phyloP scores from a whole-genome alignment of 2,113 vertebrate genomes.

The Carassius carassius region DNA sequence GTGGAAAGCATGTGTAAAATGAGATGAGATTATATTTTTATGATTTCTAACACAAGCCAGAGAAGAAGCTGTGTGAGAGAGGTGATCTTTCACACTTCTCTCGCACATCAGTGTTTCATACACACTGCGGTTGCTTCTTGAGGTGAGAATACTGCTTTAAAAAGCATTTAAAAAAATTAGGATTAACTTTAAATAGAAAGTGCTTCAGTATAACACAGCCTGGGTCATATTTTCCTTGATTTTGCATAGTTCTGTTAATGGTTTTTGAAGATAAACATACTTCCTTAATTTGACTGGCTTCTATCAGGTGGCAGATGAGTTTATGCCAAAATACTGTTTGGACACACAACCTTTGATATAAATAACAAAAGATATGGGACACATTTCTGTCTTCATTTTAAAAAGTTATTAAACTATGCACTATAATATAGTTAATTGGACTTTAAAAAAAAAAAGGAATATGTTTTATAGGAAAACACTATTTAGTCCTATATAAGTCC shows the following conservation, averaged over 20 bases:
- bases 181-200: background rate
- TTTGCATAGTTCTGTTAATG: background rate
- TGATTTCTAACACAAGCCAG: background rate
- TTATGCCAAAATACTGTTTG: background rate
- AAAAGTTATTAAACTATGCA: background rate
- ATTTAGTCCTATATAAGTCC: no score
- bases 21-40: background rate
- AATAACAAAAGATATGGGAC: background rate
- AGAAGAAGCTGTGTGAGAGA: slow-evolving; percentile 44
- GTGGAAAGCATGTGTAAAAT: slow-evolving; percentile 8
- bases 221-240: background rate
- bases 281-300: background rate
- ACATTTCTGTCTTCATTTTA: background rate
- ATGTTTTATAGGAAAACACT: background rate
- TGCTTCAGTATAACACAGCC: background rate
- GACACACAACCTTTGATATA: background rate
- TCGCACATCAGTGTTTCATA: background rate
- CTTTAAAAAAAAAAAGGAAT: background rate
- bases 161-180: background rate
- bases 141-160: slow-evolving; percentile 1
- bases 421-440: background rate
- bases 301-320: background rate
- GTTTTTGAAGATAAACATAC: background rate
- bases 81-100: slow-evolving; percentile 12
- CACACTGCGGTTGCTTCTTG: background rate